phyloP scores from a whole-genome alignment of 2,888 invertebrate species.

The Epirrhoe alternata region DNA sequence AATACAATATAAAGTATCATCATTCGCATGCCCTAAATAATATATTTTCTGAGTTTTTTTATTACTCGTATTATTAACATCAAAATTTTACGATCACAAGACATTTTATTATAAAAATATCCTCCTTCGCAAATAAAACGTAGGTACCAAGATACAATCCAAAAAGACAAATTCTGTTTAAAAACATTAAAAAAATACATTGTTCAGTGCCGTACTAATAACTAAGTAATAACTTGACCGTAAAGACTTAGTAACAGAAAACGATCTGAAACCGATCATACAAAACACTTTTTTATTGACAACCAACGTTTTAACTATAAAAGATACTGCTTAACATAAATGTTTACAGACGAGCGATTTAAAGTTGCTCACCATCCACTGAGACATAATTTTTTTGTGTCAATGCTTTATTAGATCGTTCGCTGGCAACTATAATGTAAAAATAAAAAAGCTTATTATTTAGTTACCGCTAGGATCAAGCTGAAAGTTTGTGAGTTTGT shows the following conservation, averaged over 20 bases:
- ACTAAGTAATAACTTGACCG: neutral
- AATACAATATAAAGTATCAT: neutral
- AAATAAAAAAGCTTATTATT: no score
- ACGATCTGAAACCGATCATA: conserved; percentile 33
- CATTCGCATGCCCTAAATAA: no score
- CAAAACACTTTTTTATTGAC: conserved; percentile 38
- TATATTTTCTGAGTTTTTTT: no score
- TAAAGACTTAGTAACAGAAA: conserved; percentile 13
- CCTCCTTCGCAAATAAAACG: no score
- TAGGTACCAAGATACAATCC: neutral
- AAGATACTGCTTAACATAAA: conserved; percentile 6
- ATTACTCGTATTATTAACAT: no score
- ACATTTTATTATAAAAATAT: no score
- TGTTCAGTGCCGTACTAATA: neutral
- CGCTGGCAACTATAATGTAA: no score
- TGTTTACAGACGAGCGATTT: neutral
- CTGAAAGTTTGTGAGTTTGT: no score
- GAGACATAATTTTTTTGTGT: neutral
- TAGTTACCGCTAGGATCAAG: no score
- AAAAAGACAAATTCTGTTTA: neutral
- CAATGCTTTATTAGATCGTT: no score
- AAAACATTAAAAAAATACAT: neutral
- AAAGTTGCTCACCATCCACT: neutral
- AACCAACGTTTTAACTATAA: conserved; percentile 23
- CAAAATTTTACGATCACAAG: no score